Evolutionary conservation across 2,113 vertebrate genomes (phyloP).

Genomic region (Xenopus laevis): DNA sequence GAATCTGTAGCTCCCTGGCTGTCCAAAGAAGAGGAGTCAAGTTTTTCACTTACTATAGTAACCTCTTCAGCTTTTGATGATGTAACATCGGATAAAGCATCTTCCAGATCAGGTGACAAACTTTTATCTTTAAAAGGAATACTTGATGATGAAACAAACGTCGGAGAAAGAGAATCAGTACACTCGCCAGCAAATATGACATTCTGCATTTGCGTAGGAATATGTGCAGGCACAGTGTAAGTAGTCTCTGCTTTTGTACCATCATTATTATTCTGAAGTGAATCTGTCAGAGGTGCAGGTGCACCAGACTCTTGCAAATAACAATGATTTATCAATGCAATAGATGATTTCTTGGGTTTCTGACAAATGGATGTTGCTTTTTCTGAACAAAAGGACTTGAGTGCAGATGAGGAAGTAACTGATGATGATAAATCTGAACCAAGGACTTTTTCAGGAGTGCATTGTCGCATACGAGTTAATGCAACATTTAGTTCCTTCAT

Average conservation of each 20-base stretch:
- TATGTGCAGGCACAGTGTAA: background rate
- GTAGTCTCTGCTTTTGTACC: background rate
- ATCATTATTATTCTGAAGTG: background rate
- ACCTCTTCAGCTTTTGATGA: slow-evolving; percentile 16
- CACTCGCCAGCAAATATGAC: background rate
- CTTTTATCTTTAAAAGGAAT: background rate
- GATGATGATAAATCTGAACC: background rate
- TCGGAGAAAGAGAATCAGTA: background rate
- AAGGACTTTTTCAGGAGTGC: slow-evolving; percentile 30
- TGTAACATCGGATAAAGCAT: background rate
- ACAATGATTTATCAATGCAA: too few species aligned
- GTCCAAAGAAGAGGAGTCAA: slow-evolving; percentile 52
- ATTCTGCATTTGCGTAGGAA: background rate
- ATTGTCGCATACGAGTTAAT: slow-evolving; percentile 2
- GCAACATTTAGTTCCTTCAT: slow-evolving; percentile 25
- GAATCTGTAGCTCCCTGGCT: slow-evolving; percentile 38
- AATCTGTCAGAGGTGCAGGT: background rate
- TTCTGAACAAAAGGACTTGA: background rate
- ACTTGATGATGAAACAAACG: background rate
- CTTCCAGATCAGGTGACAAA: background rate
- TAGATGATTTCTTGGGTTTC: slow-evolving; percentile 3
- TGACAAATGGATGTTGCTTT: background rate
- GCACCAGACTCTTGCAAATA: background rate
- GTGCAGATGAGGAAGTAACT: background rate
- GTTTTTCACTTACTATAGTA: slow-evolving; percentile 37